phyloP scores from a whole-genome alignment of 2,888 invertebrate species.

The Acanthosepion lycidas region DNA sequence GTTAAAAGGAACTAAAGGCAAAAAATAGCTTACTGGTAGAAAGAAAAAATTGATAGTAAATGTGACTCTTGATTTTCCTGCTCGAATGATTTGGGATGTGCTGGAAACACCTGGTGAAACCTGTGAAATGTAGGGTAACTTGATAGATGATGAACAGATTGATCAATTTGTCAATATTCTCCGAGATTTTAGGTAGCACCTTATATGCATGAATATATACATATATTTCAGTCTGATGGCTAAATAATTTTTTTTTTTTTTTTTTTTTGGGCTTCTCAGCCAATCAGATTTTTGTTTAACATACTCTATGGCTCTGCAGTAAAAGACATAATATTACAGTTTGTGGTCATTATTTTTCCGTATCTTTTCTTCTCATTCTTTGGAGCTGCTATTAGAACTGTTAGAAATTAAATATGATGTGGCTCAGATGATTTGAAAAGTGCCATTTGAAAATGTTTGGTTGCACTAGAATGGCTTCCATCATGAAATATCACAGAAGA shows the following conservation, averaged over 20 bases:
- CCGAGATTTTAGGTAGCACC: too few species aligned
- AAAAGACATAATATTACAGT: not conserved
- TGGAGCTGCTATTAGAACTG: not conserved
- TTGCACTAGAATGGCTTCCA: not conserved
- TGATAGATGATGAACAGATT: too few species aligned
- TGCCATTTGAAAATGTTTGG: not conserved
- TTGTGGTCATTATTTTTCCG: not conserved
- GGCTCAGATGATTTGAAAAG: not conserved
- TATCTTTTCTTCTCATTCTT: not conserved
- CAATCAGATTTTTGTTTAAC: not conserved
- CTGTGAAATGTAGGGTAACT: too few species aligned
- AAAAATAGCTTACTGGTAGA: too few species aligned
- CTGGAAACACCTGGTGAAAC: too few species aligned
- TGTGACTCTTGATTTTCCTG: too few species aligned
- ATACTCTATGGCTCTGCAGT: not conserved
- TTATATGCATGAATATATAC: too few species aligned
- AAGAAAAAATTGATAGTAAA: too few species aligned
- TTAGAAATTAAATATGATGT: constrained; percentile 2
- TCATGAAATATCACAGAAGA: not conserved
- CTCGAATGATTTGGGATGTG: too few species aligned
- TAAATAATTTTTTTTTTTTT: not conserved
- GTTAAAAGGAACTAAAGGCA: too few species aligned
- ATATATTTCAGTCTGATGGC: too few species aligned
- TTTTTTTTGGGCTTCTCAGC: not conserved
- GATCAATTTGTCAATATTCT: too few species aligned